Conservation (phyloP, 1,140 invertebrate species). For the Asobara japonica region DNA sequence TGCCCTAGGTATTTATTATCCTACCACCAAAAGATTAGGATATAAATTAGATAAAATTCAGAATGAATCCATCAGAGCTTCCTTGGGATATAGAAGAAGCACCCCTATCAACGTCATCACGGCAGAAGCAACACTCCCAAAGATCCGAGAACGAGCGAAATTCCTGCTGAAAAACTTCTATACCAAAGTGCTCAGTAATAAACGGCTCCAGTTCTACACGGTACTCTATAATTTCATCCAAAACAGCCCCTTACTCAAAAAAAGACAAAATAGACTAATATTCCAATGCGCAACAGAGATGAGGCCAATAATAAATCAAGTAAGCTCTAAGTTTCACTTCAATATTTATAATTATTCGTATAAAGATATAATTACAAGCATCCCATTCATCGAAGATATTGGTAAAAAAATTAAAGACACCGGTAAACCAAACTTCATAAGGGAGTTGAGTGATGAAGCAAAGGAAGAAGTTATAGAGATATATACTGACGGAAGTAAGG, state of each 20-base stretch:
- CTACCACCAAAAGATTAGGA: not conserved
- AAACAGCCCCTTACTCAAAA: not conserved
- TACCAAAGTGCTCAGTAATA: not conserved
- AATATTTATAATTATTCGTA: not conserved
- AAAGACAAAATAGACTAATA: not conserved
- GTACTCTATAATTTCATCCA: not conserved
- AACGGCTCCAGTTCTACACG: not conserved
- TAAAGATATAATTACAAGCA: not conserved
- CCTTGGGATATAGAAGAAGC: not conserved
- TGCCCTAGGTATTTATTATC: not conserved
- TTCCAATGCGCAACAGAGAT: not conserved
- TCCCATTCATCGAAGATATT: not conserved
- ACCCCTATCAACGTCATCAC: not conserved
- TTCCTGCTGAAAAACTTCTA: not conserved
- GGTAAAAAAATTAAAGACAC: not conserved
- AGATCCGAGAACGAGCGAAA: not conserved
- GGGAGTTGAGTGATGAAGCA: not conserved
- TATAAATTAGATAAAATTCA: not conserved
- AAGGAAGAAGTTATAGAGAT: not conserved
- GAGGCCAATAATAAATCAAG: not conserved
- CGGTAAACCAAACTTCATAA: not conserved
- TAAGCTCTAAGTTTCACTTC: not conserved
- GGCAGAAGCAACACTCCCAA: not conserved
- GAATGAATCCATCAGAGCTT: not conserved
- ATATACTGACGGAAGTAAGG: constrained; percentile 19